phyloP scores from a whole-genome alignment of 2,113 vertebrate genomes.

The Brachyistius frenatus region DNA sequence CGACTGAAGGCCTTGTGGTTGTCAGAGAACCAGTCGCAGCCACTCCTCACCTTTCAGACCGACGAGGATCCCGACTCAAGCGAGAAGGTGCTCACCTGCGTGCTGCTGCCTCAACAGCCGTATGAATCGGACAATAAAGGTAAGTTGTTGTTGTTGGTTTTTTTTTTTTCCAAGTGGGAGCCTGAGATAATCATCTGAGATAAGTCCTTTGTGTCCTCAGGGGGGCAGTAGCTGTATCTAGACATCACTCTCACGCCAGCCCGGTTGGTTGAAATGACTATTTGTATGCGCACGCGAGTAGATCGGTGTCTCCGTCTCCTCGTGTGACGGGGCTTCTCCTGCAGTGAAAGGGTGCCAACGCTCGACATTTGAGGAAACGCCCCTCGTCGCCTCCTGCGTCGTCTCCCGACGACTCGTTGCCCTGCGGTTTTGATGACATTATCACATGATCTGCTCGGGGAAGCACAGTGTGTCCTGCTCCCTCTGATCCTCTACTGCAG shows the following conservation, averaged over 20 bases:
- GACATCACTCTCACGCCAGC: constrained; percentile 2
- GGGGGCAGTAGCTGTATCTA: no score
- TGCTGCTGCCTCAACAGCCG: constrained; percentile 95
- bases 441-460: constrained; percentile 64
- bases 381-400: constrained; percentile 41
- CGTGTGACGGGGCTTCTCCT: not conserved
- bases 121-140: constrained; percentile 90
- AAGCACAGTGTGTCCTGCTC: constrained; percentile 48
- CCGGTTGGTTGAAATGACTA: constrained; percentile 1
- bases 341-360: not conserved
- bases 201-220: not conserved
- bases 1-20: constrained; percentile 97
- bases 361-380: constrained; percentile 48
- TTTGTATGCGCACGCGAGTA: not conserved
- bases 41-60: constrained; percentile 96
- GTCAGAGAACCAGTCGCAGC: constrained; percentile 98
- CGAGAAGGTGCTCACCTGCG: constrained; percentile 97
- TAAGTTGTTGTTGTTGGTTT: constrained; percentile 57
- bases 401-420: constrained; percentile 24
- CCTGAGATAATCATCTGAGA: not conserved
- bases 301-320: not conserved
- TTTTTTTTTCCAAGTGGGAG: not conserved
- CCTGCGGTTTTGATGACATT: constrained; percentile 53
- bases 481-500: constrained; percentile 55
- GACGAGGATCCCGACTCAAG: constrained; percentile 90